phyloP scores from a whole-genome alignment of 1,140 invertebrate species.

The Magallana ariakensis region DNA sequence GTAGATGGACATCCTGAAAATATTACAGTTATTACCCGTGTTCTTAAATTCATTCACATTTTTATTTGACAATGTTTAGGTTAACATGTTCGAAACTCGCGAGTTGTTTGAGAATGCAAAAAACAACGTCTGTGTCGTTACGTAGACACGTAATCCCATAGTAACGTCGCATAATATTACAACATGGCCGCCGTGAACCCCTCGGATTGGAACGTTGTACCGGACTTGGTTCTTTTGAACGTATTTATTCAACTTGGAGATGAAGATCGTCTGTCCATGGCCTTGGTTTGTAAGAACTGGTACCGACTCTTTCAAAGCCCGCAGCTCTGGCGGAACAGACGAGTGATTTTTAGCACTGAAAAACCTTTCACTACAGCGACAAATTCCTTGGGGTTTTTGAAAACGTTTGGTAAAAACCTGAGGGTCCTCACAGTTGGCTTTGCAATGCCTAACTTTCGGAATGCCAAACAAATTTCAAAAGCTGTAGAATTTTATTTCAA shows the following conservation, averaged over 20 bases:
- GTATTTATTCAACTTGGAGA: slow-evolving; percentile 55
- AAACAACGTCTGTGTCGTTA: too few relatives aligned
- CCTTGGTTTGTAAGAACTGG: slow-evolving; percentile 63
- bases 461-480: slow-evolving; percentile 56
- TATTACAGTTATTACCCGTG: background rate
- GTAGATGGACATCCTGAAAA: background rate
- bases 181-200: background rate
- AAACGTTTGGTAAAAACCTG: slow-evolving; percentile 58
- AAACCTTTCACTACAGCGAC: slow-evolving; percentile 42
- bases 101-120: too few relatives aligned
- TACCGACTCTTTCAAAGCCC: slow-evolving; percentile 59
- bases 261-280: slow-evolving; percentile 47
- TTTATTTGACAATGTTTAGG: background rate
- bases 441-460: slow-evolving; percentile 52
- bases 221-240: slow-evolving; percentile 59
- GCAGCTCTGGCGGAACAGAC: slow-evolving; percentile 58
- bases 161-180: background rate
- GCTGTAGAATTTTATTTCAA: slow-evolving; percentile 55
- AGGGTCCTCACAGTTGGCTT: slow-evolving; percentile 52
- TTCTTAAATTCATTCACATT: background rate
- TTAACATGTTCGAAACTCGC: background rate
- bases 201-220: slow-evolving; percentile 55
- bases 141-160: background rate
- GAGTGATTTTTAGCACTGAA: slow-evolving; percentile 48
- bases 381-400: slow-evolving; percentile 55